Base-by-base conservation (phyloP, 64 coral and sea anemone species). In the Acropora yongei region DNA sequence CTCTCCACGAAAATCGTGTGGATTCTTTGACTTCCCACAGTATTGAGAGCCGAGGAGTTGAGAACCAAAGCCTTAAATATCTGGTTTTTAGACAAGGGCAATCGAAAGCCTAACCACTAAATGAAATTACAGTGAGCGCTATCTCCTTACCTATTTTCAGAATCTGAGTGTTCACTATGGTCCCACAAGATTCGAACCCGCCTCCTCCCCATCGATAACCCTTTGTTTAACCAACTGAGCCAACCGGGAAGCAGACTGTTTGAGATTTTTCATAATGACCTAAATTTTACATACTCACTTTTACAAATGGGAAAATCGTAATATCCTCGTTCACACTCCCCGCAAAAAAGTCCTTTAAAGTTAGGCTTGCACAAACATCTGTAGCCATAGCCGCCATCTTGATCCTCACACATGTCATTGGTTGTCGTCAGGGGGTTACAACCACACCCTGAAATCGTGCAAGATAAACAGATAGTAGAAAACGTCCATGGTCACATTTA, bases 361-460 rank as follows among this genome's bases (percentile, higher is more conserved):
- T 89, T 94, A 9, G 58, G 4, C 58, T 91, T 94, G 72, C 95
- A 97, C n/a, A 97, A 30, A 77, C 95, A 97, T 47, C 69, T 55
- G 61, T 85, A 85, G 16, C 82, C 58, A 30, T 79, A 85, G 8
- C 82, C 58, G 45, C 72, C 92, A 17, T 72, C 65, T 45, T 83
- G 80, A 47, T 85, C 81, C 19, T 94, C 92, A 78, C 95, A 97
- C 10, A 94, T 89, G 12, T 88, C 71, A 40, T 78, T 41, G 3
- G 88, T 97, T 46, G 93, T 93, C 11, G 95, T 91, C 57, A 93
- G 49, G 4, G 87, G 92, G 10, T 97, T 94, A 53, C 95, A 97
- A 12, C 57, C 92, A 69, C 95, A 97, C 95, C 95, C 95, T 97
- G 42, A 14, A 76, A 44, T 30, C 30, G 11, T 13, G 51, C 51